These are phyloP conservation scores for Lepus oiostolus DNA, from an alignment of 2,797 vertebrate species.

Conservation along the genomic window DNA sequence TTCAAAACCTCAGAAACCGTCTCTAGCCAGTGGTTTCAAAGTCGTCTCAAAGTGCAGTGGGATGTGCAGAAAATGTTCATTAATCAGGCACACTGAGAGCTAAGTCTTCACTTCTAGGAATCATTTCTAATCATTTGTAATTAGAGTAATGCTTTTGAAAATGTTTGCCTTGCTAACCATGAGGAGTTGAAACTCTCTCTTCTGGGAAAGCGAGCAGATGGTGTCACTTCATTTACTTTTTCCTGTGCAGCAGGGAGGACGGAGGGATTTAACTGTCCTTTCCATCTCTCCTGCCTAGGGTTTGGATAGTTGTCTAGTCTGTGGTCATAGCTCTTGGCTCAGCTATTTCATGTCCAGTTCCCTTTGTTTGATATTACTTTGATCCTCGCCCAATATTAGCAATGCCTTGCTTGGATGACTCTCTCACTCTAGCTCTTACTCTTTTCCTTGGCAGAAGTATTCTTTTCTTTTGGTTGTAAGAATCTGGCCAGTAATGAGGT, in stretches of 20 bases:
- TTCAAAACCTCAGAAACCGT: slow-evolving; percentile 66
- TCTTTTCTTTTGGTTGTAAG: slow-evolving; percentile 81
- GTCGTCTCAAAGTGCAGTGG: slow-evolving; percentile 48
- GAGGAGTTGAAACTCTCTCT: slow-evolving; percentile 75
- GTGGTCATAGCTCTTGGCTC: slow-evolving; percentile 70
- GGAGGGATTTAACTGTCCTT: slow-evolving; percentile 44
- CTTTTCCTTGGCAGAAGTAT: slow-evolving; percentile 80
- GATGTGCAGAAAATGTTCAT: slow-evolving; percentile 17
- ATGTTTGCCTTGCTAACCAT: slow-evolving; percentile 78
- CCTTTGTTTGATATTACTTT: slow-evolving; percentile 78
- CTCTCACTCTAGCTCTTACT: slow-evolving; percentile 69
- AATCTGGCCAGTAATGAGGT: slow-evolving; percentile 83
- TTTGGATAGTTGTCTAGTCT: slow-evolving; percentile 60
- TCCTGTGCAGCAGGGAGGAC: slow-evolving; percentile 9
- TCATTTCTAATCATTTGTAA: slow-evolving; percentile 82
- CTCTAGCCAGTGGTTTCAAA: slow-evolving; percentile 64
- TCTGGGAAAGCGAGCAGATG: slow-evolving; percentile 82
- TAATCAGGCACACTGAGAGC: slow-evolving; percentile 63
- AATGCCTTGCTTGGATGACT: slow-evolving; percentile 75
- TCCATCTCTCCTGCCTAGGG: slow-evolving; percentile 10
- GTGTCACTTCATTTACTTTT: slow-evolving; percentile 75
- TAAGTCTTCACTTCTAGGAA: slow-evolving; percentile 73
- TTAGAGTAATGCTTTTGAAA: slow-evolving; percentile 82
- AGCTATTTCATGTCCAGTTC: slow-evolving; percentile 59
- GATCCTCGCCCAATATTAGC: slow-evolving; percentile 78